These are phyloP conservation scores for Loxodonta africana DNA, from an alignment of 2,113 vertebrate species.

Conservation along the genomic window DNA sequence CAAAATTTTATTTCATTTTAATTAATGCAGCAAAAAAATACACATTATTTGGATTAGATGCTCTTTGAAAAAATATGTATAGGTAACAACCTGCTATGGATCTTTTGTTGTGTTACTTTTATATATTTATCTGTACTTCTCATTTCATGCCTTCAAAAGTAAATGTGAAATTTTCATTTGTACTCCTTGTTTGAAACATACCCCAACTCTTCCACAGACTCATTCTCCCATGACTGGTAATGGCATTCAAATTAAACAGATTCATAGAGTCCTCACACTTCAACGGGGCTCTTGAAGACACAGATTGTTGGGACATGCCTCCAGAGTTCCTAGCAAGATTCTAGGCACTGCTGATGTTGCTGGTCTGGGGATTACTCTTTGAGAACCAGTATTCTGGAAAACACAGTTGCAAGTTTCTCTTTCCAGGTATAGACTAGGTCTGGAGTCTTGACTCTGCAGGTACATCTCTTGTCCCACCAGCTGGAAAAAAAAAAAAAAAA, in stretches of 20 bases:
- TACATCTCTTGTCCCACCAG: not conserved
- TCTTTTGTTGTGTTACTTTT: not conserved
- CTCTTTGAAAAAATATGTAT: constrained; percentile 18
- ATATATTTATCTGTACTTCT: not conserved
- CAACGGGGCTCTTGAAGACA: not conserved
- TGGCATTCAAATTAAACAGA: not conserved
- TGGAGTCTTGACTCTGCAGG: not conserved
- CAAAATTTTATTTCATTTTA: not conserved
- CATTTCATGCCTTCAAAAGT: not conserved
- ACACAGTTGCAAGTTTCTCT: not conserved
- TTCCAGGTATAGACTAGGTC: not conserved
- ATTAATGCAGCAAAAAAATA: constrained; percentile 38
- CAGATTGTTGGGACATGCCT: not conserved
- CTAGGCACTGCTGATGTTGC: not conserved
- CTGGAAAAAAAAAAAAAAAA: not conserved
- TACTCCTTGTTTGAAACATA: not conserved
- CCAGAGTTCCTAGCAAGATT: not conserved
- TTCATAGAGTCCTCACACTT: not conserved
- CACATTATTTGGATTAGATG: constrained; percentile 23
- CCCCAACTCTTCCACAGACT: not conserved
- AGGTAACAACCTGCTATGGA: not conserved
- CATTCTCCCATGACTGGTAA: not conserved
- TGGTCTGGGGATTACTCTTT: not conserved
- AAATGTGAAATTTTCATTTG: not conserved
- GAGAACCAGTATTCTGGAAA: not conserved